phyloP scores from a whole-genome alignment of 2,113 vertebrate genomes.

The Accipiter cooperii region DNA sequence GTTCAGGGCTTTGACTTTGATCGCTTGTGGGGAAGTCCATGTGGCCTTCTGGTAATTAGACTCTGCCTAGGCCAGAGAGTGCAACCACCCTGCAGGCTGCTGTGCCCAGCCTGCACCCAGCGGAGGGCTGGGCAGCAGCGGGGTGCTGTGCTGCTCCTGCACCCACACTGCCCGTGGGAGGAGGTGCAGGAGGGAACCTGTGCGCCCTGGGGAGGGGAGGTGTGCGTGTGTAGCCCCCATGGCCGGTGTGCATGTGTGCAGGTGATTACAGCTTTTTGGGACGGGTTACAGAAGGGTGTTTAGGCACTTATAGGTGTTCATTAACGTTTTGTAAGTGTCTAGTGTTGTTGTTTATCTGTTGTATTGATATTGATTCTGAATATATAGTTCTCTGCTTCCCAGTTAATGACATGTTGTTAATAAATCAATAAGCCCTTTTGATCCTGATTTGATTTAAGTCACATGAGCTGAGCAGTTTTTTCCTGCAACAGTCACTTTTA shows the following conservation, averaged over 20 bases:
- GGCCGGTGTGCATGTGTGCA: accelerated
- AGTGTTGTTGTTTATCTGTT: background rate
- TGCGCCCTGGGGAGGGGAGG: too few species aligned
- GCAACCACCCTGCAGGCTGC: accelerated
- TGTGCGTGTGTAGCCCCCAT: accelerated
- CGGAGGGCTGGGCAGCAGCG: accelerated
- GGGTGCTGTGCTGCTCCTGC: background rate
- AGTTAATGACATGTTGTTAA: background rate
- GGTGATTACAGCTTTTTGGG: background rate
- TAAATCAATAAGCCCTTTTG: background rate
- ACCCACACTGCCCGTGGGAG: accelerated
- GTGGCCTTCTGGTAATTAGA: too few species aligned
- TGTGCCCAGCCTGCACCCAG: too few species aligned
- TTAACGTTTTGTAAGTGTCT: background rate
- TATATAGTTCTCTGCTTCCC: background rate
- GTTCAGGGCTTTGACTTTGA: background rate
- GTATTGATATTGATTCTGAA: background rate
- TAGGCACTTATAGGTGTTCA: background rate
- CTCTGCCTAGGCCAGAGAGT: background rate
- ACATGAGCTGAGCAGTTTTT: background rate
- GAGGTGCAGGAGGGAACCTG: accelerated
- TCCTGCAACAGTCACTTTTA: background rate
- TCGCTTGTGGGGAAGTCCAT: accelerated
- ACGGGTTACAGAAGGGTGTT: background rate
- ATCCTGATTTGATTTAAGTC: background rate